Evolutionary conservation across 2,888 invertebrate species (phyloP), one percentile per base, ranked within the genome.

Genomic region (Chrysolina oricalcia): DNA sequence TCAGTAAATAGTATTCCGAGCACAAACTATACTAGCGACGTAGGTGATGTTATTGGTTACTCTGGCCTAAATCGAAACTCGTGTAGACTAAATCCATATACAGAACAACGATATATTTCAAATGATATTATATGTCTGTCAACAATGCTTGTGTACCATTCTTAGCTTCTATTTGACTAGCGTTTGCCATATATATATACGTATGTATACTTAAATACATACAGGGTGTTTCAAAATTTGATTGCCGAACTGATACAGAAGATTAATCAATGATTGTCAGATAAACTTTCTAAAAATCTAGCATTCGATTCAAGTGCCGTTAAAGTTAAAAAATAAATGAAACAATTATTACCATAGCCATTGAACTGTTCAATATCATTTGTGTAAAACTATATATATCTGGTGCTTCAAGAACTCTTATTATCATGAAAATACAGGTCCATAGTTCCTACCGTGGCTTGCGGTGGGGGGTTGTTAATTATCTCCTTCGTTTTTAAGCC

Each of bases 71-170:
- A 87, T 87, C 87, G 88, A 88, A 89, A 89, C 88, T 87, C 86
- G 85, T 87, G 86, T 89, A 89, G 89, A 88, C 88, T 89, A 89
- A 89, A 88, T 88, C 87, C 86, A 88, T 86, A 84, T 88, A 89
- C 88, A 88, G 89, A 88, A 89, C 89, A 89, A 89, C 89, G 89
- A 89, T 88, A 87, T 88, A 87, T 87, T 85, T 87, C 85, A 87
- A 86, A 87, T 87, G 86, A 88, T 86, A 81, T 84, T 81, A 86
- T 84, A 87, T 88, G 86, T 87, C 87, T 88, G 87, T 87, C 87
- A 87, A 85, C 87, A 86, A 84, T 86, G 87, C 87, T 88, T 88
- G 87, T 88, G 88, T 88, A 87, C 86, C 80, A 85, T 86, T 86
- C 85, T 88, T 88, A 87, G 88, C 88, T 87, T 88, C 87, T 88